Base-by-base conservation (phyloP, 35 echinoderm and acorn worm species). In the Patiria miniata region DNA sequence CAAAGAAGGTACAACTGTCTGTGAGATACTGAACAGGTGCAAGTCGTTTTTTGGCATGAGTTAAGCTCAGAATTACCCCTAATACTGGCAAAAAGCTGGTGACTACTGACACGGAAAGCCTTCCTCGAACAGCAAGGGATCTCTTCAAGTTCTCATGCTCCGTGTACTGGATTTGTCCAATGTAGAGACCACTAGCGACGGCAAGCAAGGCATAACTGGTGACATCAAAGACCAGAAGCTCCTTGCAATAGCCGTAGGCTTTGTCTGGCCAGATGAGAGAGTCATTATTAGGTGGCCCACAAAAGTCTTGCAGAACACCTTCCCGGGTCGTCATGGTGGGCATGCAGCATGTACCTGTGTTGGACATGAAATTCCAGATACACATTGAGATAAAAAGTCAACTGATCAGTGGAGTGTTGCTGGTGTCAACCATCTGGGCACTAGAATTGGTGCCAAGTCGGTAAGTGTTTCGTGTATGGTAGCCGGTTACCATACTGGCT, bases 221-320 rank as follows among this genome's bases (percentile, higher is more conserved):
- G 0, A 93, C 79, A 12, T 68, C 81, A 81, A 93, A 85, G 36
- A 85, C 76, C 1, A 97, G 56, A 33, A 86, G 77, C 42, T 97
- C 95, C 39, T 93, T 93, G 39, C 95, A 97, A 85, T 86, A 84
- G 18, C 95, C 95, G 79, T 88, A 90, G 15, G 80, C 33, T 77
- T 87, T 97, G 79, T 84, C 28, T 5, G 60, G 50, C 95, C 95
- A 97, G 32, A 97, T 81, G 23, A 91, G 88, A 79, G 85, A 86
- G 44, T 97, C 93, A 36, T 89, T 97, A 14, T 52, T 78, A 52
- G 93, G 91, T 0, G 81, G 56, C 34, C 83, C 80, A 78, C 93
- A 95, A 30, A 95, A 83, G 40, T 86, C 51, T 28, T 88, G 81
- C 51, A 95, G 65, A 36, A 30, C 65, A 28, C 15, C 29, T 32